Percentiles rank a stretch among this genome's conserved stretches.
Evolutionary conservation across 2,797 vertebrate genomes (phyloP).

Genomic region (Mormyrops boulengeri): DNA sequence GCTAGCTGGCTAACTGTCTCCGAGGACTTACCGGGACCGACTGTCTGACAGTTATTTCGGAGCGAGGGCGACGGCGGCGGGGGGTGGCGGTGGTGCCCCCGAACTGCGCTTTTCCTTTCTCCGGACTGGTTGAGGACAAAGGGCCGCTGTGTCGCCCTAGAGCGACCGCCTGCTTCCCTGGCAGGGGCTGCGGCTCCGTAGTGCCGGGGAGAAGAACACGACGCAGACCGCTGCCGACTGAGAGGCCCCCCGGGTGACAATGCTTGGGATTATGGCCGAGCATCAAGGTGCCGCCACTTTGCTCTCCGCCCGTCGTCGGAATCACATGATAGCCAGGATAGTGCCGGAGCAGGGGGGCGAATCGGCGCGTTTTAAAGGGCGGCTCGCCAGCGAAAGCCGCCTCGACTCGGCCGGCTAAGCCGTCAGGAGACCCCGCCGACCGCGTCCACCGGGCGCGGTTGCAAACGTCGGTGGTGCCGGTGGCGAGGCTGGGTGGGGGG

Average conservation of each 20-base stretch:
- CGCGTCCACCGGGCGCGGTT: neutral
- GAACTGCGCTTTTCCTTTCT: neutral
- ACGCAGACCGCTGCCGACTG: slow-evolving; percentile 52
- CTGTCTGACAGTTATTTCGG: neutral
- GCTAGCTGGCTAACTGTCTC: slow-evolving; percentile 8
- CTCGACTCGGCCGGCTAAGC: neutral
- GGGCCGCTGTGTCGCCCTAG: neutral
- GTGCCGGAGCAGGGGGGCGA: neutral
- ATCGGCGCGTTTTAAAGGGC: neutral
- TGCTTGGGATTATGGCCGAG: slow-evolving; percentile 78
- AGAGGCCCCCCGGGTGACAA: slow-evolving; percentile 58
- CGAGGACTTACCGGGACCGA: neutral
- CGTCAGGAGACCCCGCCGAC: neutral
- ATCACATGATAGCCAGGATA: neutral
- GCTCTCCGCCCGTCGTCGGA: neutral
- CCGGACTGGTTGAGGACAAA: neutral
- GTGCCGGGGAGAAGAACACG: slow-evolving; percentile 54
- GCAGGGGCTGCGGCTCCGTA: slow-evolving; percentile 48
- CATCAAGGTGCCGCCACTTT: slow-evolving; percentile 63
- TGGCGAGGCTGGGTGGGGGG: neutral
- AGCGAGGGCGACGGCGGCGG: neutral
- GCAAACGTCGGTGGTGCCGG: neutral
- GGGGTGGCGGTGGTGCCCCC: neutral
- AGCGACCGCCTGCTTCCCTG: slow-evolving; percentile 11
- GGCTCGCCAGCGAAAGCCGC: neutral